Conservation (phyloP, 2,888 invertebrate genomes). For the Callinectes sapidus region DNA sequence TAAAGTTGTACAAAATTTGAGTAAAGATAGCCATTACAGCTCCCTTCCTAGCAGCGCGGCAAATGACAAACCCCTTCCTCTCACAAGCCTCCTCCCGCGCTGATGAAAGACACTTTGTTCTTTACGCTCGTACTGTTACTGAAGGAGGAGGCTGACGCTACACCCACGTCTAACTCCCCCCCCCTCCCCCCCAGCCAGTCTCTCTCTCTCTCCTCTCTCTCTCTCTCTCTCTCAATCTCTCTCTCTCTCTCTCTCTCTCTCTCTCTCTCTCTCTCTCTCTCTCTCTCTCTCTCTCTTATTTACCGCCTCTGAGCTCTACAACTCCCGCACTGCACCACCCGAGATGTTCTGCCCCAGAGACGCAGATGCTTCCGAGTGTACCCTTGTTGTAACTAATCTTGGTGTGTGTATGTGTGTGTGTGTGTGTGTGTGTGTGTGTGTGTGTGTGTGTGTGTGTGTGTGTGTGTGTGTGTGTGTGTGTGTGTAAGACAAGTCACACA, state of each 20-base stretch:
- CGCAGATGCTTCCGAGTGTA: background rate
- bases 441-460: conserved; percentile 1
- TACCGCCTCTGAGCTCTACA: background rate
- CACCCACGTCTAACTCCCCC: background rate
- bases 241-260: conserved; percentile 30
- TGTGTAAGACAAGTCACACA: background rate
- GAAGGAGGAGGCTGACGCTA: background rate
- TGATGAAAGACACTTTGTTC: background rate
- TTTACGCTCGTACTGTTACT: background rate
- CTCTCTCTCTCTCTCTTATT: conserved; percentile 4
- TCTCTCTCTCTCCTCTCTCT: no score
- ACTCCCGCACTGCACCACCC: background rate
- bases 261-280: conserved; percentile 23
- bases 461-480: background rate
- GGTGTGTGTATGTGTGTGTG: background rate
- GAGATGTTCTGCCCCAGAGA: background rate
- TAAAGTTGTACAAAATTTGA: background rate
- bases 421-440: conserved; percentile 1
- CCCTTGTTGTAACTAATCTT: background rate
- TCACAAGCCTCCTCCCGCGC: background rate
- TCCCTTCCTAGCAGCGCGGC: background rate
- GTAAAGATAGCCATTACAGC: background rate
- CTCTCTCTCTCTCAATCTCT: conserved; percentile 13
- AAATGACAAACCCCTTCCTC: background rate
- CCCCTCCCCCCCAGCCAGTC: background rate